Percentiles rank a stretch among this genome's conserved stretches.
phyloP scores from a whole-genome alignment of 2,888 invertebrate genomes.

The Dasysyrphus tricinctus region DNA sequence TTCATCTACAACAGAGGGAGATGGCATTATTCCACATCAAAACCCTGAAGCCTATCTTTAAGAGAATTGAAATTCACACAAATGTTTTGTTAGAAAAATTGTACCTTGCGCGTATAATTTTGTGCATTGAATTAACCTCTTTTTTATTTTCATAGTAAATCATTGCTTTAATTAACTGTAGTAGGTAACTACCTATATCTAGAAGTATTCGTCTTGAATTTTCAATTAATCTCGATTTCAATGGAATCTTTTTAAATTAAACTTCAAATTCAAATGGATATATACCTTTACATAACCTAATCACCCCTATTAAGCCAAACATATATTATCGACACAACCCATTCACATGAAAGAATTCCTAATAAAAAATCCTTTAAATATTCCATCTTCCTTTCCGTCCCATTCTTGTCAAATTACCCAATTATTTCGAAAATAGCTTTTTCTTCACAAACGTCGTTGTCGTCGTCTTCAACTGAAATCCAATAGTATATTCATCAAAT shows the following conservation, averaged over 20 bases:
- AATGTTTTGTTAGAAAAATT: too few relatives aligned
- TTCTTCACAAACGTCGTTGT: slow-evolving; percentile 45
- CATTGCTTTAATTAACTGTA: too few relatives aligned
- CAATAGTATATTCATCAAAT: slow-evolving; percentile 69
- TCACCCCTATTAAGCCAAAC: not conserved
- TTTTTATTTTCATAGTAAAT: too few relatives aligned
- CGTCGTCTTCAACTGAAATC: slow-evolving; percentile 57
- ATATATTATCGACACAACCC: not conserved
- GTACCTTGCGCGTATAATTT: too few relatives aligned
- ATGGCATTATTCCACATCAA: too few relatives aligned
- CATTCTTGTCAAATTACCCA: slow-evolving; percentile 59
- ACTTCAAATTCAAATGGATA: not conserved
- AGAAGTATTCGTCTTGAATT: not conserved
- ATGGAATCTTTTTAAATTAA: not conserved
- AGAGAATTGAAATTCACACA: too few relatives aligned
- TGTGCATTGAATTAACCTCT: too few relatives aligned
- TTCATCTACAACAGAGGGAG: too few relatives aligned
- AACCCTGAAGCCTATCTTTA: too few relatives aligned
- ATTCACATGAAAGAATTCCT: slow-evolving; percentile 42
- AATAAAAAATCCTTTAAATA: slow-evolving; percentile 43
- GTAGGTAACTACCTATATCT: too few relatives aligned
- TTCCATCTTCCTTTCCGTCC: slow-evolving; percentile 13
- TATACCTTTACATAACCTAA: not conserved
- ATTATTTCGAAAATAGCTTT: slow-evolving; percentile 68
- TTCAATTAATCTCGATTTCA: not conserved